These are phyloP conservation scores for Artibeus jamaicensis DNA, from an alignment of 2,797 vertebrate genomes.

Conservation along the genomic window DNA sequence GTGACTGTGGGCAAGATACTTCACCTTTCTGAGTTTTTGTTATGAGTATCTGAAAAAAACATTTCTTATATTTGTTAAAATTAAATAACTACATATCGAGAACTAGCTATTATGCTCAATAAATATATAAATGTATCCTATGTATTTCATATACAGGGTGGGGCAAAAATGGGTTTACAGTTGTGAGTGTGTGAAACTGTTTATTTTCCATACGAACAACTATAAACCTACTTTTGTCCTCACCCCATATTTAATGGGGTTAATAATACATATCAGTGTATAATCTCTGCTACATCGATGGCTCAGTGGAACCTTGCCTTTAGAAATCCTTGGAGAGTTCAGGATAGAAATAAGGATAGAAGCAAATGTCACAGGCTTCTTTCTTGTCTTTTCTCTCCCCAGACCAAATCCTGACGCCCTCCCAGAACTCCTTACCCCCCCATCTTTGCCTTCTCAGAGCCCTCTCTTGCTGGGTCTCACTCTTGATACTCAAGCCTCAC, in stretches of 20 bases:
- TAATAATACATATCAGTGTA: background rate
- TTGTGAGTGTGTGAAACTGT: background rate
- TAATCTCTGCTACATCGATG: background rate
- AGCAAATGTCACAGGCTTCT: background rate
- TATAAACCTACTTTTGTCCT: background rate
- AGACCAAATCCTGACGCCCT: background rate
- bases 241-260: background rate
- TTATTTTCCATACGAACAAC: background rate
- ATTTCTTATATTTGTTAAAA: background rate
- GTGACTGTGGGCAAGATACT: background rate
- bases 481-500: background rate
- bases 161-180: background rate
- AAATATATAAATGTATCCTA: background rate
- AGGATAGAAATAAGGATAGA: background rate
- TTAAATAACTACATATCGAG: constrained; percentile 10
- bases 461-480: background rate
- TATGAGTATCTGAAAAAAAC: background rate
- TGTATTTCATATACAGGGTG: background rate
- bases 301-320: background rate
- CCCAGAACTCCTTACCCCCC: background rate
- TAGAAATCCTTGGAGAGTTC: constrained; percentile 28
- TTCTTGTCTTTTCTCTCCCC: background rate
- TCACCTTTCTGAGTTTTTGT: constrained; percentile 14
- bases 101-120: background rate
- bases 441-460: background rate